A percentile compares a stretch with the other conserved stretches of the same genome.
Evolutionary conservation across 2,113 vertebrate species (phyloP).

Genomic region (Sinocyclocheilus rhinocerous): DNA sequence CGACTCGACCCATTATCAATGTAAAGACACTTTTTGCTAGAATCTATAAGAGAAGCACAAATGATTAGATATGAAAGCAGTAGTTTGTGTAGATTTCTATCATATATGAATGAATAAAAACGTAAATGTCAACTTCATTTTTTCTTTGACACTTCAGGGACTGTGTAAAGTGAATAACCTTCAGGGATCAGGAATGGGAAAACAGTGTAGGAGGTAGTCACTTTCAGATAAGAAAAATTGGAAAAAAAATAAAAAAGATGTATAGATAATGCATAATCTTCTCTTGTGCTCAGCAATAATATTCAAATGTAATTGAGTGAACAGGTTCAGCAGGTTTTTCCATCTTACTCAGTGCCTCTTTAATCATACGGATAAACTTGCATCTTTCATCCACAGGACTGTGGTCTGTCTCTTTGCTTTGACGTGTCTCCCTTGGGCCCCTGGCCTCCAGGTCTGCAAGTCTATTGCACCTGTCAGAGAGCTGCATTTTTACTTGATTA

Average conservation of each 20-base stretch:
- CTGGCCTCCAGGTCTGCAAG: background rate
- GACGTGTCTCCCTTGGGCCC: constrained; percentile 48
- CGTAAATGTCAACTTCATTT: background rate
- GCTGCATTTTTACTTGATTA: constrained; percentile 47
- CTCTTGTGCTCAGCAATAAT: background rate
- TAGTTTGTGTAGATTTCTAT: background rate
- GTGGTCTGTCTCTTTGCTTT: constrained; percentile 62
- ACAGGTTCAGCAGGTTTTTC: constrained; percentile 6
- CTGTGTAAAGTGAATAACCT: background rate
- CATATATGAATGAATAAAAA: background rate
- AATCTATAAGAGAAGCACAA: background rate
- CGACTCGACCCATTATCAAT: background rate
- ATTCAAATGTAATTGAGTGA: background rate
- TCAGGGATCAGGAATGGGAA: background rate
- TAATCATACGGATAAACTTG: constrained; percentile 53
- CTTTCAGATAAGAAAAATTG: background rate
- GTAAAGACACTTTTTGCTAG: background rate
- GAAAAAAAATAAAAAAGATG: background rate
- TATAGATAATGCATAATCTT: background rate
- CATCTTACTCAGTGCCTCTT: constrained; percentile 41
- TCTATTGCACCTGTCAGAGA: constrained; percentile 46
- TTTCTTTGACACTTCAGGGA: background rate
- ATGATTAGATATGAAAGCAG: background rate
- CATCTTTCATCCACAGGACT: constrained; percentile 68
- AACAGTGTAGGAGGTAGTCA: background rate